phyloP scores from a whole-genome alignment of 2,797 vertebrate species.

The Myripristis jacobus region DNA sequence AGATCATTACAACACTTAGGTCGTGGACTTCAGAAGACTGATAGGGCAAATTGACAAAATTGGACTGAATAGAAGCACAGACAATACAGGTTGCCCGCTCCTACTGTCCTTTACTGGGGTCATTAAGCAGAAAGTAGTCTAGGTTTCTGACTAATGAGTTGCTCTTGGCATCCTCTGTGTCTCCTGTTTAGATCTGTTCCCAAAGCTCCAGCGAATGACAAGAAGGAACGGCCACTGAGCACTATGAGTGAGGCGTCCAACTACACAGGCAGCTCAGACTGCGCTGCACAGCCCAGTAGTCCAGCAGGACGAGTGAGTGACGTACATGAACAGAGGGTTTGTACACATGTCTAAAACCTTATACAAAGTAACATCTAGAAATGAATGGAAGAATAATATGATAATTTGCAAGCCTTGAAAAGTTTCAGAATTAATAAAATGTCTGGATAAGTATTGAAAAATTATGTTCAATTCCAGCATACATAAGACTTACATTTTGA shows the following conservation, averaged over 20 bases:
- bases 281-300: slow-evolving; percentile 87
- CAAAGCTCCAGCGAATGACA: slow-evolving; percentile 90
- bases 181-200: slow-evolving; percentile 86
- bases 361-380: neutral
- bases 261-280: slow-evolving; percentile 87
- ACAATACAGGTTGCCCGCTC: slow-evolving; percentile 33
- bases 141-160: slow-evolving; percentile 45
- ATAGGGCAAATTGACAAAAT: slow-evolving; percentile 14
- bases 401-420: neutral
- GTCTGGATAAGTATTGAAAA: neutral
- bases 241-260: slow-evolving; percentile 93
- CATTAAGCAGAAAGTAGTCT: slow-evolving; percentile 26
- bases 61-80: slow-evolving; percentile 19
- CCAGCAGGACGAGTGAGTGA: slow-evolving; percentile 91
- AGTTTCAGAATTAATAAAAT: neutral
- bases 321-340: neutral
- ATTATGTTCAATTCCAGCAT: too few species aligned
- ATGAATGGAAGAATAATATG: slow-evolving; percentile 4
- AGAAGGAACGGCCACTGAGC: slow-evolving; percentile 90
- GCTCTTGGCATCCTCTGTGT: slow-evolving; percentile 46
- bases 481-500: too few species aligned
- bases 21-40: slow-evolving; percentile 53
- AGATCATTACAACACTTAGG: slow-evolving; percentile 64
- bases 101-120: slow-evolving; percentile 32
- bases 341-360: slow-evolving; percentile 2